A percentile compares a stretch with the other conserved stretches of the same genome.
These are phyloP conservation scores for Heliconius ismenius DNA, from an alignment of 2,888 invertebrate genomes.

Conservation along the genomic window DNA sequence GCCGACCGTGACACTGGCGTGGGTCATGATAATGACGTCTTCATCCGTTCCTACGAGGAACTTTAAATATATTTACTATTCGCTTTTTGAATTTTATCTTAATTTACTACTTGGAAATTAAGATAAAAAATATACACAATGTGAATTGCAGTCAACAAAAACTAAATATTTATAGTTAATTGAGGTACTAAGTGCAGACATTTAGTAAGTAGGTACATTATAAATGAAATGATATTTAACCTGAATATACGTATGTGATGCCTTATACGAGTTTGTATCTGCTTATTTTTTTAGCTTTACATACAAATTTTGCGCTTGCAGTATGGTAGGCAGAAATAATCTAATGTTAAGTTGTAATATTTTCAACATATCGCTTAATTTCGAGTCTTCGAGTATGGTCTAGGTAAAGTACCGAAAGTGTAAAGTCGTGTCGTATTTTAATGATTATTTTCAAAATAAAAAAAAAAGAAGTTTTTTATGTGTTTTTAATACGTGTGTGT, in stretches of 20 bases:
- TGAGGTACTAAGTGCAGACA: not conserved
- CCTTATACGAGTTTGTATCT: not conserved
- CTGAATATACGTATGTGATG: not conserved
- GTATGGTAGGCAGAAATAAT: not conserved
- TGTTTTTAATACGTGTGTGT: no score
- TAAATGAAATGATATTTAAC: not conserved
- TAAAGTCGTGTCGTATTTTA: no score
- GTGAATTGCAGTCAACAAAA: not conserved
- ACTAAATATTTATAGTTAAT: not conserved
- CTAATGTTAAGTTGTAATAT: not conserved
- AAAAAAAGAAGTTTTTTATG: no score
- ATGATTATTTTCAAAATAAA: no score
- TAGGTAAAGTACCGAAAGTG: no score
- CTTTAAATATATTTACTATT: conserved; percentile 23
- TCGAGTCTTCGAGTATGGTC: no score
- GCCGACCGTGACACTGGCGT: conserved; percentile 76
- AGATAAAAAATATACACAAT: not conserved
- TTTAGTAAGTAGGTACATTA: not conserved
- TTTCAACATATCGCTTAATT: no score
- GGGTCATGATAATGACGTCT: conserved; percentile 70
- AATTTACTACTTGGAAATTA: not conserved
- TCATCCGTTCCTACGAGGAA: conserved; percentile 46
- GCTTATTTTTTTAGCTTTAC: not conserved
- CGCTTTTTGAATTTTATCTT: not conserved
- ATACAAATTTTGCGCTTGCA: not conserved